Evolutionary conservation across 2,888 invertebrate genomes (phyloP).

Genomic region (Drosophila paramelanica): DNA sequence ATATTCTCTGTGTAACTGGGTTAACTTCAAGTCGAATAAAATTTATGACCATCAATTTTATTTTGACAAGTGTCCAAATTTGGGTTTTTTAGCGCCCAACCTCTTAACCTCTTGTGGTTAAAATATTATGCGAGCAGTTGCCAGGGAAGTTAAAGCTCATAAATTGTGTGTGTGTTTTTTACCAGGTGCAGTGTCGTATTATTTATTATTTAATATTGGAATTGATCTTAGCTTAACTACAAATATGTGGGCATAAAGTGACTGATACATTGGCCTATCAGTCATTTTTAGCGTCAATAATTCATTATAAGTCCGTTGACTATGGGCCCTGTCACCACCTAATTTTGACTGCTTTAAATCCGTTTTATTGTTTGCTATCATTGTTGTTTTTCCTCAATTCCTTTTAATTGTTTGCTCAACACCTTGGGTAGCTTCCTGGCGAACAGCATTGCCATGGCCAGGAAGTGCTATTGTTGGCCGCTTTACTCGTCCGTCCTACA

Average conservation of each 20-base stretch:
- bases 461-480: conserved; percentile 18
- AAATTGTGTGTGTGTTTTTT: conserved; percentile 28
- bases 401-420: conserved; percentile 76
- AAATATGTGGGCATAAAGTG: not conserved
- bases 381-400: conserved; percentile 41
- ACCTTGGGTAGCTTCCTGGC: conserved; percentile 56
- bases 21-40: conserved; percentile 61
- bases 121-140: conserved; percentile 52
- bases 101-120: conserved; percentile 14
- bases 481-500: conserved; percentile 39
- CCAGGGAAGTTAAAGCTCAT: conserved; percentile 34
- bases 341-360: conserved; percentile 65
- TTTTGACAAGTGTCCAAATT: conserved; percentile 50
- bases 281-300: conserved; percentile 14
- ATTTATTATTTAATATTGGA: conserved; percentile 2
- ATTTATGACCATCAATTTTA: conserved; percentile 70
- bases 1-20: conserved; percentile 16
- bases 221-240: not conserved
- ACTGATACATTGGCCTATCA: conserved; percentile 9
- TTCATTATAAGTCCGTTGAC: conserved; percentile 21
- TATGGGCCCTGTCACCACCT: conserved; percentile 48
- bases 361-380: conserved; percentile 25
- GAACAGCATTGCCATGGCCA: conserved; percentile 18
- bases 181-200: conserved; percentile 1
- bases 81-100: conserved; percentile 25